Base-by-base conservation (phyloP, 2,113 vertebrate genomes). In the Sinocyclocheilus anshuiensis region DNA sequence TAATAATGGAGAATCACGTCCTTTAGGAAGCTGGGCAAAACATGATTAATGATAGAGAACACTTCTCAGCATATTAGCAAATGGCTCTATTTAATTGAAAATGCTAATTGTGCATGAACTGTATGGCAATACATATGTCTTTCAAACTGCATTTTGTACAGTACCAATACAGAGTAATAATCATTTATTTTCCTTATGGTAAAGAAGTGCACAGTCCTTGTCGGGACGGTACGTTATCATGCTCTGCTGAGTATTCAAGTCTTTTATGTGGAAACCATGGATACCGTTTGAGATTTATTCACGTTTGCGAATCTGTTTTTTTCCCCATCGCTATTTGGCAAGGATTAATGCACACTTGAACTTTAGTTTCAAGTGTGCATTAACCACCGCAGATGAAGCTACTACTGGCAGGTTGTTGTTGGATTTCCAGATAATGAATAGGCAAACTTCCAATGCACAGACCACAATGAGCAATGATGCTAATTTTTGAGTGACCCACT, bases 1-100 rank as follows among this genome's bases (percentile, higher is more conserved):
- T 93, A 94, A 94, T 94, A 94, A 94, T 89, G 59, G 88, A 90
- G 92, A 93, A 92, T 92, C 89, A 91, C 90, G 92, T 94, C 91
- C 92, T 92, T 88, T 90, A 92, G 92, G 90, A 91, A 90, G 79
- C 87, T 50, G 88, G 79, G 91, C 90, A 92, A 91, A 92, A 75
- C 85, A 80, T 83, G 91, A 94, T 91, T 92, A 93, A 93, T 92
- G 90, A 91, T 91, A 90, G 89, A 55, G 86, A 80, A 42, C 65
- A 84, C 77, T 86, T 26, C 26, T 85, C 65, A n/a, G 86, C 88
- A 88, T 80, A 84, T 84, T 84, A 87, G 77, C 82, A 89, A 86
- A 88, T 90, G 88, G 84, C 87, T 89, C 77, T 88, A 89, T 90
- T 90, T 91, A 88, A 91, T 92, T 86, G 89, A 86, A 89, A 90